Conservation (phyloP, 2,797 vertebrate genomes). For the Acanthurus leucopareius region DNA sequence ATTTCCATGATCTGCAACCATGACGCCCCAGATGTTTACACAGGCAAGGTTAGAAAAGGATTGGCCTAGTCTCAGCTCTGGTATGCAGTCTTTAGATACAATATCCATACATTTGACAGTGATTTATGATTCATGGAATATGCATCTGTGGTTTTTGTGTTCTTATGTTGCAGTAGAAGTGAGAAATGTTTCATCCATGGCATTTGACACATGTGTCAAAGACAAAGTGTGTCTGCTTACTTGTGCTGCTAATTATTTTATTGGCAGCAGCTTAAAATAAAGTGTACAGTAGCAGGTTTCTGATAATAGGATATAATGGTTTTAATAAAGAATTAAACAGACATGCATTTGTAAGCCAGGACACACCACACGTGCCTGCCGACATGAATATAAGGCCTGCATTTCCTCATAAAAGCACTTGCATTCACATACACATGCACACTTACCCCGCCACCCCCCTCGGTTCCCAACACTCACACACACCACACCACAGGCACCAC, state of each 20-base stretch:
- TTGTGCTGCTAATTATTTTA: conserved; percentile 11
- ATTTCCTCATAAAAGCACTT: conserved; percentile 70
- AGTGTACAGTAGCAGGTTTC: conserved; percentile 9
- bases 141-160: conserved; percentile 48
- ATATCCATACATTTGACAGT: conserved; percentile 55
- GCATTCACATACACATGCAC: conserved; percentile 45
- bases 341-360: conserved; percentile 24
- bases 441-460: conserved; percentile 10
- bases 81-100: conserved; percentile 50
- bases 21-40: conserved; percentile 72
- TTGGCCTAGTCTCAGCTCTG: conserved; percentile 56
- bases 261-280: conserved; percentile 19
- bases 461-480: conserved; percentile 48
- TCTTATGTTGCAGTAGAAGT: conserved; percentile 31
- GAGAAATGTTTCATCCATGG: conserved; percentile 18
- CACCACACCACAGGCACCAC: conserved; percentile 75
- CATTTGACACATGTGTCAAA: conserved; percentile 27
- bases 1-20: conserved; percentile 76
- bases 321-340: conserved; percentile 43
- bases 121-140: conserved; percentile 69
- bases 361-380: conserved; percentile 45
- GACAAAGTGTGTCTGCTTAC: conserved; percentile 13
- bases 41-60: conserved; percentile 63
- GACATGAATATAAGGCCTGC: conserved; percentile 52
- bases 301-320: conserved; percentile 14